Evolutionary conservation across 2,888 invertebrate species (phyloP), one percentile per base, ranked within the genome.

Genomic region (Phyllotreta cruciferae): DNA sequence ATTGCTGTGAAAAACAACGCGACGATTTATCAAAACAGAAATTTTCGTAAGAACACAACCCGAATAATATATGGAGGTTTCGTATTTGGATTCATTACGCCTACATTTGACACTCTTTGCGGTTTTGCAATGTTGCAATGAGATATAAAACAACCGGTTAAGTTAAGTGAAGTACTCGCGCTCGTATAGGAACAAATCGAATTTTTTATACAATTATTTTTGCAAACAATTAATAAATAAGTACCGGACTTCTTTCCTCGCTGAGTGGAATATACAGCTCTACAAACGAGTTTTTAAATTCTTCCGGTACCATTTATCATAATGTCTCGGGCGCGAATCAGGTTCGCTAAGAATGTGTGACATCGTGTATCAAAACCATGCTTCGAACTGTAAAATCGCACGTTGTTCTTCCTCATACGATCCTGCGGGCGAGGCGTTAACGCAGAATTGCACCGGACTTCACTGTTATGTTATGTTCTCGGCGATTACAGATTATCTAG

Each of bases 11-110:
- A 24, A 24, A 24, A 24, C 24, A 24, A 24, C 24, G 41, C n/a
- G 9, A 35, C 36, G 36, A 49, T 49, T 49, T 35, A 49, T 49
- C 49, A 49, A 49, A 35, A 10, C 11, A 36, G 5, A 49, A 49
- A 49, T 49, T 49, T 24, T 49, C 35, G 49, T 49, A 34, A 49
- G 49, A 49, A 49, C 35, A 6, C n/a, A 34, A 49, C 36, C 35
- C 24, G 24, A 8, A 49, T 49, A 35, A 49, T 49, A 49, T 49
- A 35, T 49, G 34, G 36, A 36, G 35, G 8, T 49, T 35, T 49
- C 36, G 9, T 49, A 49, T 49, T 49, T 49, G 49, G 49, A 49
- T 35, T 49, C 49, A 49, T 49, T 49, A 49, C 49, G 49, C 49
- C 49, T 49, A 49, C 49, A 49, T 34, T 49, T 47, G 9, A 49